Evolutionary conservation across 2,888 invertebrate species (phyloP).

Genomic region (Sesia apiformis): DNA sequence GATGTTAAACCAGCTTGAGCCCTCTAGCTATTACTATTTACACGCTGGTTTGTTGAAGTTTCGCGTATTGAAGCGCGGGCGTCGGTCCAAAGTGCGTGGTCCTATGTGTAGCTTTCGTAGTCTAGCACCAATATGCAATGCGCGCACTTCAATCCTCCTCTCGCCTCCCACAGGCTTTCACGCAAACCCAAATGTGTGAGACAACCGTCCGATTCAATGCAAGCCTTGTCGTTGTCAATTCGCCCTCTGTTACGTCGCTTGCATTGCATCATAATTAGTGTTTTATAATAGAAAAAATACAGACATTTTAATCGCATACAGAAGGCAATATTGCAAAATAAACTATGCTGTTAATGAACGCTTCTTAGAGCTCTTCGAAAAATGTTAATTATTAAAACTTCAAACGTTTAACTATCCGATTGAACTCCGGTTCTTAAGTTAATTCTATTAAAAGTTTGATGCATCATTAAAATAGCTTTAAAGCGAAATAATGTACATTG

Average conservation of each 20-base stretch:
- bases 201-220: too few species aligned
- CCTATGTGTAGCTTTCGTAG: not conserved
- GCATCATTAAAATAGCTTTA: too few species aligned
- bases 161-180: not conserved
- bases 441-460: too few species aligned
- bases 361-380: not conserved
- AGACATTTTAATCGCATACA: too few species aligned
- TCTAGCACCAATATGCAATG: not conserved
- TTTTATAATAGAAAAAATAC: too few species aligned
- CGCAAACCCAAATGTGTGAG: too few species aligned
- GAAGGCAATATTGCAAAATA: too few species aligned
- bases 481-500: too few species aligned
- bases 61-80: not conserved
- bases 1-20: slow-evolving; percentile 55
- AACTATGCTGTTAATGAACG: not conserved
- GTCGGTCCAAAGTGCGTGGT: not conserved
- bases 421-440: not conserved
- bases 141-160: not conserved
- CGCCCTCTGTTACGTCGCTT: too few species aligned
- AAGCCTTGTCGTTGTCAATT: too few species aligned
- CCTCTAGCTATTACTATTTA: slow-evolving; percentile 52
- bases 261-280: too few species aligned
- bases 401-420: not conserved
- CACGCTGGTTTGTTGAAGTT: slow-evolving; percentile 40
- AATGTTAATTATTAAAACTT: not conserved